Conservation (phyloP, 2,888 invertebrate genomes). For the Xestia ashworthii region DNA sequence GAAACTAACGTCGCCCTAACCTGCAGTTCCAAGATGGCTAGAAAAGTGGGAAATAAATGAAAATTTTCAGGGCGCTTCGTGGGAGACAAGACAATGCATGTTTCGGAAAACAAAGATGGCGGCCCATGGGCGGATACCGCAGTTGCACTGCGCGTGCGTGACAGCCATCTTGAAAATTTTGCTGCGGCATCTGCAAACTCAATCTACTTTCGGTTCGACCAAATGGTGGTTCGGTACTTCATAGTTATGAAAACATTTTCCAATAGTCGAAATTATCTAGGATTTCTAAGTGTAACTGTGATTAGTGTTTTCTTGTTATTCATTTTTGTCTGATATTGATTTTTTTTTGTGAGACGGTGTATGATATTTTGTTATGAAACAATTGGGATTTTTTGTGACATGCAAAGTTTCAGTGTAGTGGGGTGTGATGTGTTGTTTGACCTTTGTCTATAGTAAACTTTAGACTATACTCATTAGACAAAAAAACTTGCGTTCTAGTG, state of each 20-base stretch:
- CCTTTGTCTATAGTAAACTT: neutral
- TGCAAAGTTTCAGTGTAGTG: neutral
- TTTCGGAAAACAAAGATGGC: constrained; percentile 10
- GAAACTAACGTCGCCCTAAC: neutral
- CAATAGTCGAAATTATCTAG: too few relatives aligned
- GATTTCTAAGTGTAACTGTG: neutral
- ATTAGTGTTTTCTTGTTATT: neutral
- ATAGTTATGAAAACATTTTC: too few relatives aligned
- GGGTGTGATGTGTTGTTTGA: neutral
- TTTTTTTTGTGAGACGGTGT: neutral
- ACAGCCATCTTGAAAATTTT: neutral
- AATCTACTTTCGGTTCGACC: neutral
- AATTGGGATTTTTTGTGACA: neutral
- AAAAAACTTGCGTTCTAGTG: neutral
- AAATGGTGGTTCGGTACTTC: neutral
- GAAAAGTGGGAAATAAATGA: neutral
- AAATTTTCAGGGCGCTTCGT: neutral
- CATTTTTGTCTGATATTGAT: neutral
- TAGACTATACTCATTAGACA: neutral
- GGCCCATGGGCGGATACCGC: neutral
- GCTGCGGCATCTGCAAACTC: neutral
- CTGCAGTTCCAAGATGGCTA: neutral
- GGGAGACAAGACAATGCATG: neutral
- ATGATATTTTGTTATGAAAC: neutral
- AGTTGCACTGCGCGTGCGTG: neutral